These are phyloP conservation scores for Galbula dea DNA, from an alignment of 2,113 vertebrate genomes.

Conservation along the genomic window DNA sequence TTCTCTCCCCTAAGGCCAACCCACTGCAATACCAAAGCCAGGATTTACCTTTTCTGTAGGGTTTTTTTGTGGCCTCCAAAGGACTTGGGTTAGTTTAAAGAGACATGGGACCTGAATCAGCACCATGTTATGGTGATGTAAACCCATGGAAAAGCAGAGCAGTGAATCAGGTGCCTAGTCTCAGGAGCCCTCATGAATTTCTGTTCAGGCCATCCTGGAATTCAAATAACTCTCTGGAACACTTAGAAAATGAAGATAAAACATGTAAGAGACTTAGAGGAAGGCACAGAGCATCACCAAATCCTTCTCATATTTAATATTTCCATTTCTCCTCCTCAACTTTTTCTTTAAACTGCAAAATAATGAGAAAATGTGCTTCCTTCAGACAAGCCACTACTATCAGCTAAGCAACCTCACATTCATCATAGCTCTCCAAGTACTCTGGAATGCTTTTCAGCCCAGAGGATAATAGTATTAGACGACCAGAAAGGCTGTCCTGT, in stretches of 20 bases:
- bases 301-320: constrained; percentile 39
- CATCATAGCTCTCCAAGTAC: constrained; percentile 25
- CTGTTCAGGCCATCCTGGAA: background rate
- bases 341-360: constrained; percentile 21
- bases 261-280: background rate
- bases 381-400: constrained; percentile 43
- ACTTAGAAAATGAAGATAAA: constrained; percentile 29
- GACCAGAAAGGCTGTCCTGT: constrained; percentile 49
- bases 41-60: background rate
- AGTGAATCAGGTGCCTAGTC: background rate
- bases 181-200: background rate
- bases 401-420: constrained; percentile 43
- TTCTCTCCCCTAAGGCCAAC: background rate
- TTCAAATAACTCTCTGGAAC: background rate
- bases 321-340: constrained; percentile 19
- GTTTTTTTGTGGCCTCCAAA: background rate
- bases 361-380: constrained; percentile 39
- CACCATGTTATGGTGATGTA: background rate
- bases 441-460: constrained; percentile 58
- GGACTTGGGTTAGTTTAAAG: background rate
- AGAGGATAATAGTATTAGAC: constrained; percentile 56
- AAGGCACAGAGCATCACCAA: background rate
- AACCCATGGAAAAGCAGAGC: background rate
- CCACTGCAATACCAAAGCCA: background rate
- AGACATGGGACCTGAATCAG: background rate